Base-by-base conservation (phyloP, 2,797 vertebrate species). In the Ciconia nigra region DNA sequence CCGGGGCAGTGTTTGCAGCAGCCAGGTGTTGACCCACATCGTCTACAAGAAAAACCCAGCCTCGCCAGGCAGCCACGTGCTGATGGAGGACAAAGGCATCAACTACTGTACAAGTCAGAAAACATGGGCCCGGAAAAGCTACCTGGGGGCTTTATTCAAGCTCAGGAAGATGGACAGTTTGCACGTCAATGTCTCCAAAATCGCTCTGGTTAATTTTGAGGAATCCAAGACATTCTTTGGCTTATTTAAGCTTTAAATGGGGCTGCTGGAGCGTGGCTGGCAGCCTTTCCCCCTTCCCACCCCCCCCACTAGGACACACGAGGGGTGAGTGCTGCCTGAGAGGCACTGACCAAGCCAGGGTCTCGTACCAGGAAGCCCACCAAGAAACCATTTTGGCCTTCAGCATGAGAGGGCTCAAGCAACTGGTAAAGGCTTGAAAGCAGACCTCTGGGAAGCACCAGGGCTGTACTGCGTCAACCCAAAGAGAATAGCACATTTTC, bases 141-240 rank as follows among this genome's bases (percentile, higher is more conserved):
- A 99, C 93, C 96, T 99, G 9, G 99, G 98, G 4, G 99, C 99
- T 1, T 96, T 98, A 29, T 98, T 99, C 92, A 97, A 97, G 54
- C 98, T 99, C 80, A 95, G 97, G 82, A 95, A 94, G 35, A 74
- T 96, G 3, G 99, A 99, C 95, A 97, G 91, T 15, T 94, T 99
- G 47, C 98, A 98, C 5, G 99, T 99, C 87, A 99, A 98, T 0
- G 98, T 99, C 13, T 99, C 99, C 7, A 98, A 98, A 33, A 98
- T 98, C 0, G 2, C 3, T 5, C 46, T 97, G 69, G 98, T 99
- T 26, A 99, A 96, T 92, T 98, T 98, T 57, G 96, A 98, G 52
- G 98, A 98, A 93, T 90, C 99, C 9, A 98, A 97, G 96, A 99
- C 99, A 49, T 99, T 99, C 97, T 99, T 99, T 42, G 99, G 99